These are phyloP conservation scores for Hemiprocne comata DNA, from an alignment of 2,113 vertebrate species.

Conservation along the genomic window DNA sequence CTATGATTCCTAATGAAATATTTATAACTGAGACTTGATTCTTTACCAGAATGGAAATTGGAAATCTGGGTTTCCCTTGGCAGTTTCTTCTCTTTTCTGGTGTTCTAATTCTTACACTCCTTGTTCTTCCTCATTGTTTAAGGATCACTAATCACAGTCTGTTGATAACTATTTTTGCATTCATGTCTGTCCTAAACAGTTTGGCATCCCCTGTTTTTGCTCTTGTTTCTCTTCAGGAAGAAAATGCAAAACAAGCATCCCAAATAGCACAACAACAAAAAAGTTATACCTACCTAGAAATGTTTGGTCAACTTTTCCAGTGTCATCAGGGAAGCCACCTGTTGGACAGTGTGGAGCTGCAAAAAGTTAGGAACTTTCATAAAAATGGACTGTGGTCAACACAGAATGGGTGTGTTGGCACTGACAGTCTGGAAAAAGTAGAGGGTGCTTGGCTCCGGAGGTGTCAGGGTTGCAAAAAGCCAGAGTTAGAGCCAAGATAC, in stretches of 20 bases:
- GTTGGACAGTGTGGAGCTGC: background rate
- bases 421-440: background rate
- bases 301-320: background rate
- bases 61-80: background rate
- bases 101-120: background rate
- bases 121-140: background rate
- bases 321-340: background rate
- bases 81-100: background rate
- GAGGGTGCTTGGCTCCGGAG: background rate
- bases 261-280: background rate
- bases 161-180: background rate
- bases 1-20: background rate
- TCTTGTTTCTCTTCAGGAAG: background rate
- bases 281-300: background rate
- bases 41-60: background rate
- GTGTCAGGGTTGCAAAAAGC: background rate
- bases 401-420: background rate
- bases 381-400: background rate
- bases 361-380: background rate
- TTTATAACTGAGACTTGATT: background rate
- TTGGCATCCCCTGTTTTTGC: background rate
- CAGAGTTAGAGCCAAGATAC: background rate
- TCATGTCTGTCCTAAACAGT: background rate
- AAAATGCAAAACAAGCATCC: background rate
- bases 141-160: background rate